Base-by-base conservation (phyloP, 2,888 invertebrate genomes). In the Anagyrus pseudococci region DNA sequence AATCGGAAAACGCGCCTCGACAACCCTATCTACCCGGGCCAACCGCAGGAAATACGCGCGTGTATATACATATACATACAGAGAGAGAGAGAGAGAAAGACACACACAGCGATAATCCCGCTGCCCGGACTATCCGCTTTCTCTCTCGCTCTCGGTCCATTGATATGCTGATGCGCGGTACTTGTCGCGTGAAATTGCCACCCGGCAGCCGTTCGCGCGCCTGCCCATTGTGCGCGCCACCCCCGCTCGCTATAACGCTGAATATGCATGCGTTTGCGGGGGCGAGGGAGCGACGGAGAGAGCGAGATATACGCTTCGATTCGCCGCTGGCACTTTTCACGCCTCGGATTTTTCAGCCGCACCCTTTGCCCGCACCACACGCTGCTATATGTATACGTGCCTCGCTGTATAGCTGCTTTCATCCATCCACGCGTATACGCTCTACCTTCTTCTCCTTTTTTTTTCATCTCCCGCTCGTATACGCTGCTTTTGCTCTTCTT, bases 111-210 rank as follows among this genome's bases (percentile, higher is more conserved):
- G 79, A 79, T 81, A 78, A 81, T 81, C 80, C 79, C 60, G 29
- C 10, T 29, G 29, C 29, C 29, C 29, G 10, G 6, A 29, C 6
- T 10, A 4, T 7, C 6, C 4, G 29, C 29, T 48, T n/a, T n/a
- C n/a, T n/a, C n/a, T n/a, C n/a, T n/a, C n/a, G n/a, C n/a, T 44
- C 29, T 40, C n/a, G 43, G 15, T 22, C 78, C 72, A 80, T 81
- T 81, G 80, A 81, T 81, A 81, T 81, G 80, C 79, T 81, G 80
- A 81, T 81, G 76, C 67, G 70, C 73, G 73, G 77, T 76, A 81
- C 79, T 78, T 80, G 80, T 81, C 80, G 78, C 80, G 78, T 80
- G 80, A 81, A 81, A 81, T 80, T 81, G 80, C 78, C 78, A 79
- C 75, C 77, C 76, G 76, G 76, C 74, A 74, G 71, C 72, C n/a